These are phyloP conservation scores for Actinostola sp. DNA, from an alignment of 92 coral and sea anemone genomes.

Conservation along the genomic window DNA sequence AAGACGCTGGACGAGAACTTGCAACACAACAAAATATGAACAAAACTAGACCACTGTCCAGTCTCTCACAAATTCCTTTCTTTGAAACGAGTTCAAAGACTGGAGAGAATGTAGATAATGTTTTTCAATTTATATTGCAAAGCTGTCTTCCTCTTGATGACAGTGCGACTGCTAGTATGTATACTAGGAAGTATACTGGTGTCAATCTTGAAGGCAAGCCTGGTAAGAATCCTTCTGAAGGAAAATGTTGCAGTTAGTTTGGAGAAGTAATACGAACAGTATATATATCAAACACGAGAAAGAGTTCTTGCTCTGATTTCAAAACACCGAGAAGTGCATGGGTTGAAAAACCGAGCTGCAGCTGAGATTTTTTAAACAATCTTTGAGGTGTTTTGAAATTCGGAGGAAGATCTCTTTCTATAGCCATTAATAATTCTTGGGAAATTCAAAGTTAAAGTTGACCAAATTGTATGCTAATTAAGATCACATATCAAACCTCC, in stretches of 20 bases:
- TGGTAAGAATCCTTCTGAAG: neutral
- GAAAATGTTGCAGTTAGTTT: slow-evolving; percentile 19
- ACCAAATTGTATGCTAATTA: too few species aligned
- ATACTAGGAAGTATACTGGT: slow-evolving; percentile 46
- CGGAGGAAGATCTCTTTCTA: too few species aligned
- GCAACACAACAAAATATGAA: slow-evolving; percentile 75
- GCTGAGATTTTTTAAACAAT: too few species aligned
- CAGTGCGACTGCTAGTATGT: slow-evolving; percentile 44
- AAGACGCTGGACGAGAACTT: slow-evolving; percentile 66
- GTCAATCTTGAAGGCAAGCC: slow-evolving; percentile 40
- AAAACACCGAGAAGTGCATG: too few species aligned
- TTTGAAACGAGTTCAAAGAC: slow-evolving; percentile 97
- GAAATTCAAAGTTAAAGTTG: too few species aligned
- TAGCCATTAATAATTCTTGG: too few species aligned
- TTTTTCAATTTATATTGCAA: slow-evolving; percentile 80
- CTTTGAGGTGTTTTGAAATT: too few species aligned
- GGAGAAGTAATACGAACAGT: too few species aligned
- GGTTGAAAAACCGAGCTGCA: too few species aligned
- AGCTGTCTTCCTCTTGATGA: slow-evolving; percentile 91
- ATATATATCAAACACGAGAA: too few species aligned
- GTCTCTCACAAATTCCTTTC: slow-evolving; percentile 66
- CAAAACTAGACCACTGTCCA: slow-evolving; percentile 54
- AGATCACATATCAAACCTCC: too few species aligned
- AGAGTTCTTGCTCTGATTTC: too few species aligned
- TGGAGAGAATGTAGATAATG: slow-evolving; percentile 85